Evolutionary conservation across 2,797 vertebrate species (phyloP), one percentile per base, ranked within the genome.

Genomic region (Sebastiscus albofasciatus): DNA sequence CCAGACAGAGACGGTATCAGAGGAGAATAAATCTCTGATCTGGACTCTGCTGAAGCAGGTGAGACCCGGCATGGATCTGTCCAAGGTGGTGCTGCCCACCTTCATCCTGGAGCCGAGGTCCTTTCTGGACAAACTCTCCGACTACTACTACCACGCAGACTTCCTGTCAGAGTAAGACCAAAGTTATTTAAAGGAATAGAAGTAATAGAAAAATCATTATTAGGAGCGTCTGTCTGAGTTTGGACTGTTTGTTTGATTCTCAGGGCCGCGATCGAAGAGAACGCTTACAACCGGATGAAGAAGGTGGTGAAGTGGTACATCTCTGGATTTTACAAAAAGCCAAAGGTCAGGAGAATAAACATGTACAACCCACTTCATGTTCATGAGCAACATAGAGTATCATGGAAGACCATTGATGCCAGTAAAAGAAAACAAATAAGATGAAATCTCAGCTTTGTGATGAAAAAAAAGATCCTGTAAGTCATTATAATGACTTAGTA

Each of bases 291-390:
- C 81, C 97, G 98, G 24, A 97, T 99, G 97, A 99, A 98, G 95
- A 98, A 98, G 93, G 98, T 99, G 77, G 98, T 99, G 77, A 99
- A 98, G 89, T 99, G 98, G 98, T 99, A 99, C 96, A 97, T 99
- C 87, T 99, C 98, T 34, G 98, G 98, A 86, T 99, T 99, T 94
- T 99, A 99, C 95, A 99, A 99, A 91, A 99, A 99, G 92, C 98
- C 98, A 95, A 97, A 99, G 97, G 98, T 99, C 87, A 76, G 81
- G 4, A 70, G 31, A 31, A 6, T 10, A 2, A 54, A 14, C 24
- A 56, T 0, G 5, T 54, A 5, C 3, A 33, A 10, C 5, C 2
- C 0, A 3, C 16, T 67, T 14, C 14, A 12, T 74, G 29, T 2
- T 39, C 2, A 64, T 52, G 0, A 58, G 6, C 18, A 18, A 1